Conservation (phyloP, 2,113 vertebrate species). For the Albula goreensis region DNA sequence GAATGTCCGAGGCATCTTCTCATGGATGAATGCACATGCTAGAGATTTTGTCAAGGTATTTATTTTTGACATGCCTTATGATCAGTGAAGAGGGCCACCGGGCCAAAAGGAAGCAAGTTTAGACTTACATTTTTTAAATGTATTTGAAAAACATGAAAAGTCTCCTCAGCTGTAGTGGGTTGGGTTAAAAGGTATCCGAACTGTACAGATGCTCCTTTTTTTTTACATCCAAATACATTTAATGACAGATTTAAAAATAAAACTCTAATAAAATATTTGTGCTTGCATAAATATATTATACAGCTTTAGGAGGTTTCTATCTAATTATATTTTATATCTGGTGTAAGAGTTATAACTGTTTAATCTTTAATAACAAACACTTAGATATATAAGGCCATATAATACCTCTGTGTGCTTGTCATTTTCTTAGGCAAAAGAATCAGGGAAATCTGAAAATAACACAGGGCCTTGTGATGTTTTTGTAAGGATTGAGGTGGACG, state of each 20-base stretch:
- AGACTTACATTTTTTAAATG: background rate
- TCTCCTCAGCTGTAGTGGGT: background rate
- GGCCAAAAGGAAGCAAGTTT: background rate
- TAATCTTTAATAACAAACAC: conserved; percentile 65
- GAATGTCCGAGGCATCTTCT: background rate
- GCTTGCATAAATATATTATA: background rate
- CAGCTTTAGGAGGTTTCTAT: background rate
- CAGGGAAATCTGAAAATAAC: conserved; percentile 74
- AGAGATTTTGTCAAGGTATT: background rate
- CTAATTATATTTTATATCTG: background rate
- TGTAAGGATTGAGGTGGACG: conserved; percentile 71
- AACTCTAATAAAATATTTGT: background rate
- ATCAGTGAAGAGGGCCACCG: background rate
- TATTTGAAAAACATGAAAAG: background rate
- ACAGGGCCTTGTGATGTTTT: conserved; percentile 65
- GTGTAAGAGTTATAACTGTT: conserved; percentile 41
- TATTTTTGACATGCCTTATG: background rate
- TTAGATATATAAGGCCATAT: conserved; percentile 42
- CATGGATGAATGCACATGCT: background rate
- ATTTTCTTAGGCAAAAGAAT: conserved; percentile 55
- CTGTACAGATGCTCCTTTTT: background rate
- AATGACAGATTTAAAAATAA: background rate
- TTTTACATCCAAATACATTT: too few relatives aligned
- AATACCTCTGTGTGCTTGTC: conserved; percentile 58
- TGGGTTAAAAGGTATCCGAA: background rate